phyloP scores from a whole-genome alignment of 1,140 invertebrate species.

The Trichonephila clavata region DNA sequence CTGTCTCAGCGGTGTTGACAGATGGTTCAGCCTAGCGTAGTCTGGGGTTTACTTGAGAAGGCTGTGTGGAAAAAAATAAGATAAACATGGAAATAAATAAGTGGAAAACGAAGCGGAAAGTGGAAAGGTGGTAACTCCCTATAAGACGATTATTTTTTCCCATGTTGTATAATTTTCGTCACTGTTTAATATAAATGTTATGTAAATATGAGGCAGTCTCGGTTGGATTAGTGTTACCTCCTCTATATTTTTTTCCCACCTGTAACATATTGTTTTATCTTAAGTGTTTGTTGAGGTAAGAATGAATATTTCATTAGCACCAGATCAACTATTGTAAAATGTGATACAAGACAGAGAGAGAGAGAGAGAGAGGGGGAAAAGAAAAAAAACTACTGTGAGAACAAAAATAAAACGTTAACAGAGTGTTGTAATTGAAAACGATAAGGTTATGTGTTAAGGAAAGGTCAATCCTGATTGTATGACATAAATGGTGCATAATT shows the following conservation, averaged over 20 bases:
- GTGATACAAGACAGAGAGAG: background rate
- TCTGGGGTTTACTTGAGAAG: slow-evolving; percentile 22
- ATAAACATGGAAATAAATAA: slow-evolving; percentile 57
- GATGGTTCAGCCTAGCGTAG: slow-evolving; percentile 24
- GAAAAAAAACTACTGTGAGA: background rate
- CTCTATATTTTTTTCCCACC: background rate
- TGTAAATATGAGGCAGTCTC: slow-evolving; percentile 49
- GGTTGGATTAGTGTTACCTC: background rate
- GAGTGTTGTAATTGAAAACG: background rate
- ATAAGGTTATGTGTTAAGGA: background rate
- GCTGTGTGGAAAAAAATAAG: background rate
- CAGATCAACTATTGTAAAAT: slow-evolving; percentile 11
- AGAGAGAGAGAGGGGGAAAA: background rate
- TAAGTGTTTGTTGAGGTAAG: background rate
- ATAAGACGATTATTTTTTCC: slow-evolving; percentile 37
- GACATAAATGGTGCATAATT: too few species aligned
- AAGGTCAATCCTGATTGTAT: background rate
- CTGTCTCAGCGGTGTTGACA: slow-evolving; percentile 65
- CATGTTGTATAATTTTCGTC: slow-evolving; percentile 36
- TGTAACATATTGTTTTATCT: slow-evolving; percentile 46
- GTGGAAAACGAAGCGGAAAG: slow-evolving; percentile 38
- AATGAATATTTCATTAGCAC: slow-evolving; percentile 54
- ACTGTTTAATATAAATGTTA: slow-evolving; percentile 69
- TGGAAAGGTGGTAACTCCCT: slow-evolving; percentile 51
- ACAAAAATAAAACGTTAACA: background rate